Conservation (phyloP, 2,797 vertebrate species). For the Micropoecilia bifurca region DNA sequence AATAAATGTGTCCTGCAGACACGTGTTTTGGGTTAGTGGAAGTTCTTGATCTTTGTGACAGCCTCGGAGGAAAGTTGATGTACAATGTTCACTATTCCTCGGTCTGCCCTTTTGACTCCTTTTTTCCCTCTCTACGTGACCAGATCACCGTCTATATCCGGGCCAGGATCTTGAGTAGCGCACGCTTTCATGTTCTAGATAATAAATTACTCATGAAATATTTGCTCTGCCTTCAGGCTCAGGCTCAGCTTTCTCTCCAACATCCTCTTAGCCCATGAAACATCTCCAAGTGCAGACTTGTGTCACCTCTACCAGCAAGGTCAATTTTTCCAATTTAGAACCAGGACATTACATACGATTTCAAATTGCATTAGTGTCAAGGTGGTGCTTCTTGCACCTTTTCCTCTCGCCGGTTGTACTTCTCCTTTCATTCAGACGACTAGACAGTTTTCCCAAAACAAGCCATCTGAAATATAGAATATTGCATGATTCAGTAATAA, state of each 20-base stretch:
- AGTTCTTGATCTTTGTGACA: conserved; percentile 43
- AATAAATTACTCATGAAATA: conserved; percentile 99
- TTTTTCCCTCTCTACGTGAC: conserved; percentile 38
- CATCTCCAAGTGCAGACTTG: conserved; percentile 75
- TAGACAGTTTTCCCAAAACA: conserved; percentile 50
- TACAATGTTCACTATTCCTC: conserved; percentile 46
- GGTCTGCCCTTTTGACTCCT: conserved; percentile 43
- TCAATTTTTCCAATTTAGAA: conserved; percentile 87
- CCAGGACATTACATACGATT: conserved; percentile 77
- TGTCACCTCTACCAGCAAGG: conserved; percentile 85
- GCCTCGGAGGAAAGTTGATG: conserved; percentile 45
- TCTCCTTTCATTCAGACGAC: conserved; percentile 17
- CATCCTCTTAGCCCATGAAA: conserved; percentile 76
- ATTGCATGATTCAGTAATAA: conserved; percentile 69
- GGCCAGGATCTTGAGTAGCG: conserved; percentile 70
- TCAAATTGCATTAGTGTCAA: conserved; percentile 82
- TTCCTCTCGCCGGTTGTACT: conserved; percentile 22
- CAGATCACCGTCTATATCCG: conserved; percentile 71
- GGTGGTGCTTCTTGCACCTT: conserved; percentile 70
- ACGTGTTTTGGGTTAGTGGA: conserved; percentile 37
- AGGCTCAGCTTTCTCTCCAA: conserved; percentile 67
- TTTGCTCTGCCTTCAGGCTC: conserved; percentile 86
- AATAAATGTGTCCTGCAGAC: background rate
- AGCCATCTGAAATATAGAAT: conserved; percentile 68
- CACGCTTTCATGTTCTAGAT: conserved; percentile 89